Evolutionary conservation across 2,113 vertebrate species (phyloP).

Genomic region (Tichodroma muraria): DNA sequence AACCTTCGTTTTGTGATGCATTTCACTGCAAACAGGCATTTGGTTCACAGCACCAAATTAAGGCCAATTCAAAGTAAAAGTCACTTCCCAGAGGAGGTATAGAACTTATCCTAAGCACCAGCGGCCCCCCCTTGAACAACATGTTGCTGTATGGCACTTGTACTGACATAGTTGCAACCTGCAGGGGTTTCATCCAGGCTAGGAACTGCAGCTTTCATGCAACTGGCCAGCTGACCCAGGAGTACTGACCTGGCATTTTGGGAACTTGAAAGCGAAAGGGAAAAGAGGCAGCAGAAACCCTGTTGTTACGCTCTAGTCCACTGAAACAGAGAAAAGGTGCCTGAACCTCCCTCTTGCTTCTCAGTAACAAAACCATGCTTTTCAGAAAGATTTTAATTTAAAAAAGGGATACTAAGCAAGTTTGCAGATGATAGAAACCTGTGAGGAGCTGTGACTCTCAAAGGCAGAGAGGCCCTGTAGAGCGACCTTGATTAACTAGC

Average conservation of each 20-base stretch:
- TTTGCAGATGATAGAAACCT: not conserved
- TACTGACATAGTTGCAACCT: rapidly evolving
- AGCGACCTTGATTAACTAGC: not conserved
- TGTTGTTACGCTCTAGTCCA: not conserved
- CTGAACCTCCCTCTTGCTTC: not conserved
- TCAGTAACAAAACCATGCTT: not conserved
- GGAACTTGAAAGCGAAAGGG: not conserved
- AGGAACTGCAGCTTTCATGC: not conserved
- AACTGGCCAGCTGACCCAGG: not conserved
- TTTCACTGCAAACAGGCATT: not conserved
- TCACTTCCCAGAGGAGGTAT: not conserved
- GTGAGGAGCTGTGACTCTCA: not conserved
- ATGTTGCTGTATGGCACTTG: not conserved
- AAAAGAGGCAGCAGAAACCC: not conserved
- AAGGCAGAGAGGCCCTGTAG: not conserved
- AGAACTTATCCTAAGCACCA: not conserved
- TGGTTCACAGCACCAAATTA: not conserved
- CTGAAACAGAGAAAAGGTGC: not conserved
- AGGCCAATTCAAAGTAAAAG: not conserved
- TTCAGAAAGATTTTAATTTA: not conserved
- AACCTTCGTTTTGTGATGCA: not conserved
- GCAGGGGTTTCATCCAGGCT: not conserved
- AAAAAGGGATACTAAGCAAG: not conserved
- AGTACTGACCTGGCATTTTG: not conserved
- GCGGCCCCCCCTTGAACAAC: not conserved